Evolutionary conservation across 2,797 vertebrate species (phyloP), one percentile per base, ranked within the genome.

Genomic region (Sebastiscus albofasciatus): DNA sequence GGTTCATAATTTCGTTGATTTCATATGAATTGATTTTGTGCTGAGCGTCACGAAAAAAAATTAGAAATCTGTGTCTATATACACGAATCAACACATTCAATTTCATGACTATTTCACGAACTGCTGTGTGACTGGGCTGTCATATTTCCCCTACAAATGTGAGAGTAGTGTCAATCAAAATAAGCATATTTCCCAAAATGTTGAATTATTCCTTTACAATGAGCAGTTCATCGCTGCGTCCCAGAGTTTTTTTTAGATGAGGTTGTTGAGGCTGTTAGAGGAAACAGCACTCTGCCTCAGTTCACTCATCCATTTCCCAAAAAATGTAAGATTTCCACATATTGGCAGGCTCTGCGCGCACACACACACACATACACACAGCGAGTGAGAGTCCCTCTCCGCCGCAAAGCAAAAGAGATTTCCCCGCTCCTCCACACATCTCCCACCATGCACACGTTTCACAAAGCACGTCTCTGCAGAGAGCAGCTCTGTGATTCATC

Each of bases 401-500:
- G 1, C 33, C 64, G 59, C 39, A 77, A 59, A 76, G 56, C 20
- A 68, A 58, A 72, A 79, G 65, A 54, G 20, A 77, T 70, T 58
- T 66, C 39, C 26, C 11, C 5, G 6, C 67, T 73, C 42, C 42
- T 55, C 60, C 56, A 54, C 27, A 60, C 42, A 24, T 73, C 75
- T 34, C 18, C 68, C 46, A 61, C 54, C 4, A 55, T 73, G 29
- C 68, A 61, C 58, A 55, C 5, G 1, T 67, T 77, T 68, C 56
- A 65, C 72, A 81, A 52, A 82, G 56, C 54, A 31, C 52, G 61
- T 69, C 33, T 86, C 82, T 22, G 29, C 70, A 62, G 66, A 78
- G 36, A 82, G 77, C 73, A 59, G 54, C 16, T 82, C 54, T 75
- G 71, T 18, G 61, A 74, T 87, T 75, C 67, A 82, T 84, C 80